Base-by-base conservation (phyloP, 1,140 invertebrate species). In the Fopius arisanus region DNA sequence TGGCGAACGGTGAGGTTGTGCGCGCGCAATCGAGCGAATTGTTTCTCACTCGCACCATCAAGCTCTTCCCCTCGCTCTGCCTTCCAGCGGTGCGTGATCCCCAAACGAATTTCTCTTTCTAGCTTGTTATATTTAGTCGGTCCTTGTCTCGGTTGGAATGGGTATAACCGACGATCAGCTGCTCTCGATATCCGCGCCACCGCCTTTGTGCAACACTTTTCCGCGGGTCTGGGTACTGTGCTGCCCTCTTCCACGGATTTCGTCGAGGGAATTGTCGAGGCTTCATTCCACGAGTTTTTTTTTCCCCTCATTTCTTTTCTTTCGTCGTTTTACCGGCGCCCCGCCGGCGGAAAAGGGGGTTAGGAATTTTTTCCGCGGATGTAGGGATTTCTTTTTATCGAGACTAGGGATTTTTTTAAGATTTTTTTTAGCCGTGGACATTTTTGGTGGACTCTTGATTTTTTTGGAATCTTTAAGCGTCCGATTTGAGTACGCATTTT, bases 11-110 rank as follows among this genome's bases (percentile, higher is more conserved):
- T 1, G 54, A 59, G 23, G 14, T 26, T 21, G 7, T 59, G 54
- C 54, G 54, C 54, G 54, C 54, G 54, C 54, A 23, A 0, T 12
- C 54, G 26, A 59, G 54, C 19, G 16, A 6, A 28, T 9, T 3
- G 6, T 28, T 7, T 54, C 51, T 9, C 3, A 7, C 51, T 54
- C 51, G 19, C 7, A 1, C 51, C 12, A 7, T 26, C 19, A 16
- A 29, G 59, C 51, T 59, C 14, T 48, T 7, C 54, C 23, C 19
- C 23, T 59, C 54, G 68, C 59, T 70, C 68, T 70, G 68, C 59
- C 59, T 62, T 71, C 69, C 40, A 59, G 59, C 51, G 69, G 23
- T 59, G 54, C 51, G 69, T 71, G 69, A 62, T 62, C 37, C 31
- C 6, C 69, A 19, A n/a, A 70, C 16, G 5, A 7, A 59, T 66